These are phyloP conservation scores for Taxidea taxus DNA, from an alignment of 2,113 vertebrate genomes.

Conservation along the genomic window DNA sequence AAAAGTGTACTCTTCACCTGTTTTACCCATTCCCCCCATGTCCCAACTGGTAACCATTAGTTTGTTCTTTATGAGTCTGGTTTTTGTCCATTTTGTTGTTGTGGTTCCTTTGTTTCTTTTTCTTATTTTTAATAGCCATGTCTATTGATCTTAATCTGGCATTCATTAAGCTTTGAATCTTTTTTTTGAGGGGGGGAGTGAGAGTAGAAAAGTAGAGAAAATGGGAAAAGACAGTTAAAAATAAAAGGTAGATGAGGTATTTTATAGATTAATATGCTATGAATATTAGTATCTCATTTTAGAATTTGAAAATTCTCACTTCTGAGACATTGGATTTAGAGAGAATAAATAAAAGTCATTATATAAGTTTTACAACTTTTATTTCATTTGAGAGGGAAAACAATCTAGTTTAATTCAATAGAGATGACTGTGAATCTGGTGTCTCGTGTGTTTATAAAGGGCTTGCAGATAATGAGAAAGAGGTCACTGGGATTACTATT, in stretches of 20 bases:
- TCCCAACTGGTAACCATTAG: not conserved
- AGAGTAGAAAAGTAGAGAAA: not conserved
- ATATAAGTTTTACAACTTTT: not conserved
- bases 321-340: not conserved
- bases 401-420: slow-evolving; percentile 58
- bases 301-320: slow-evolving; percentile 2
- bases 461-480: slow-evolving; percentile 54
- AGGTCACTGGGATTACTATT: slow-evolving; percentile 36
- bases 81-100: not conserved
- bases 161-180: not conserved
- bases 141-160: not conserved
- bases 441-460: slow-evolving; percentile 14
- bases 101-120: not conserved
- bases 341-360: not conserved
- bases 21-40: not conserved
- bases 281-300: not conserved
- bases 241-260: not conserved
- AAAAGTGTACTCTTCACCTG: not conserved
- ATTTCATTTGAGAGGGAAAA: slow-evolving; percentile 47
- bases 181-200: not conserved
- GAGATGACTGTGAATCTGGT: not conserved
- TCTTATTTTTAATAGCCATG: not conserved
- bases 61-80: not conserved
- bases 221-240: not conserved
- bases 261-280: not conserved